Percentiles rank a stretch among this genome's conserved stretches.
These are phyloP conservation scores for Semicossyphus pulcher DNA, from an alignment of 2,113 vertebrate genomes.

Conservation along the genomic window DNA sequence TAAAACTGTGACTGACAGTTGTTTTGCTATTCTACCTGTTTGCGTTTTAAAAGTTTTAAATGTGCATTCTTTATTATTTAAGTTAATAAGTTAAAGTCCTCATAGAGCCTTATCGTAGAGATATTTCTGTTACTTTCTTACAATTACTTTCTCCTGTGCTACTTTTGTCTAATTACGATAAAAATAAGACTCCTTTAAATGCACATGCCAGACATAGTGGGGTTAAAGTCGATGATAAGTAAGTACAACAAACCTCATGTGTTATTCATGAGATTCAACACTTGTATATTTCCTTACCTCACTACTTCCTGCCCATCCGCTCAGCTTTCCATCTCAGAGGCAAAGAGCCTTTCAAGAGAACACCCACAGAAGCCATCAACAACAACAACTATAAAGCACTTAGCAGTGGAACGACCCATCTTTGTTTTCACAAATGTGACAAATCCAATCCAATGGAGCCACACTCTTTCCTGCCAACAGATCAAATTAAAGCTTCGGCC, in stretches of 20 bases:
- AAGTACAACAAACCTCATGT: conserved; percentile 70
- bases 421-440: conserved; percentile 75
- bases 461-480: conserved; percentile 52
- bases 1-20: not conserved
- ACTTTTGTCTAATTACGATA: not conserved
- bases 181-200: conserved; percentile 15
- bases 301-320: conserved; percentile 66
- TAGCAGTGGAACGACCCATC: conserved; percentile 62
- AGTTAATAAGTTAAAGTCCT: not conserved
- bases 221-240: conserved; percentile 58
- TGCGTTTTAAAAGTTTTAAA: not conserved
- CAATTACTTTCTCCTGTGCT: not conserved
- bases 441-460: conserved; percentile 78
- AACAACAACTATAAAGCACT: conserved; percentile 76
- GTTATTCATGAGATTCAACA: conserved; percentile 80
- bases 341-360: conserved; percentile 78
- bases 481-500: conserved; percentile 59
- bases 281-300: conserved; percentile 64
- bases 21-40: not conserved
- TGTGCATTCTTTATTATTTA: not conserved
- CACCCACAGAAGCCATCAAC: conserved; percentile 62
- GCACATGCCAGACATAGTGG: conserved; percentile 6
- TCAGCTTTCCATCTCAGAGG: conserved; percentile 79
- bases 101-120: no score
- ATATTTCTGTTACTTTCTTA: not conserved